These are phyloP conservation scores for Bradysia coprophila DNA, from an alignment of 1,140 invertebrate species.

Conservation along the genomic window DNA sequence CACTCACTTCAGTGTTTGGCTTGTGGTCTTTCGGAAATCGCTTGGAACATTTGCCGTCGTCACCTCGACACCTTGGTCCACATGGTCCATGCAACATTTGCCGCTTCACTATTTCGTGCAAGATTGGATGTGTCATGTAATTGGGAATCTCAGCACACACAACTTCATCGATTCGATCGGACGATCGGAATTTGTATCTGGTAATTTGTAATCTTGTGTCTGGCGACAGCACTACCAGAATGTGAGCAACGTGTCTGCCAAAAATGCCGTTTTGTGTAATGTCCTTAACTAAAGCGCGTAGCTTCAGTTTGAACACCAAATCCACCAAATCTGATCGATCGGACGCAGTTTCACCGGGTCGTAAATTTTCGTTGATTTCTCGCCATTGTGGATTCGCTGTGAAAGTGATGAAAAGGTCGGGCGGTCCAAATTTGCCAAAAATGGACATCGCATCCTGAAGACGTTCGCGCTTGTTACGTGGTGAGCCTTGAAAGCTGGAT, in stretches of 20 bases:
- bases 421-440: constrained; percentile 22
- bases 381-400: constrained; percentile 13
- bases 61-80: constrained; percentile 19
- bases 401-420: constrained; percentile 23
- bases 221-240: no score
- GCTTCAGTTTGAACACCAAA: constrained; percentile 26
- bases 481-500: constrained; percentile 19
- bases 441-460: constrained; percentile 29
- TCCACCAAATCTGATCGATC: constrained; percentile 25
- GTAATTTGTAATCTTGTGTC: no score
- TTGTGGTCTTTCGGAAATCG: constrained; percentile 9
- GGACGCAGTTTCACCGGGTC: constrained; percentile 12
- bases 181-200: neutral
- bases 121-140: constrained; percentile 16
- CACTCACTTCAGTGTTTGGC: constrained; percentile 11
- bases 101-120: constrained; percentile 22
- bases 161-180: constrained; percentile 23
- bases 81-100: constrained; percentile 35
- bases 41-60: constrained; percentile 14
- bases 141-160: constrained; percentile 34
- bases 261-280: constrained; percentile 24
- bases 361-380: constrained; percentile 16
- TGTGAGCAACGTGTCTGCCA: constrained; percentile 1
- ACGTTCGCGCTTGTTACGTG: constrained; percentile 27
- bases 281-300: constrained; percentile 16